Evolutionary conservation across 2,888 invertebrate genomes (phyloP).

Genomic region (Polydrusus pterygomalis): DNA sequence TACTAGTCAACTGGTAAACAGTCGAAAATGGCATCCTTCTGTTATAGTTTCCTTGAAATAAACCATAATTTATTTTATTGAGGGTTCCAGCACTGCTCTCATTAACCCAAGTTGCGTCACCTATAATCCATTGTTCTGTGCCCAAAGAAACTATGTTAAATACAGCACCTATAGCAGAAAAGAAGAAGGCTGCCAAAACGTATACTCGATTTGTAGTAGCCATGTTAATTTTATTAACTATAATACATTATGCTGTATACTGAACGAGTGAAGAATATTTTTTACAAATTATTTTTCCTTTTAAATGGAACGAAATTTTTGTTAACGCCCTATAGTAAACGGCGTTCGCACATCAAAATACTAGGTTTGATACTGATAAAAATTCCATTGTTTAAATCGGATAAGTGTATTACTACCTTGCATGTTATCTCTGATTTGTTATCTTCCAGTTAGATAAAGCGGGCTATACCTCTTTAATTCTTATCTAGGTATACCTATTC

Average conservation of each 20-base stretch:
- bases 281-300: neutral
- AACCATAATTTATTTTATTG: slow-evolving; percentile 63
- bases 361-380: neutral
- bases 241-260: neutral
- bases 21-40: slow-evolving; percentile 56
- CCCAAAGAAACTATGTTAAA: slow-evolving; percentile 65
- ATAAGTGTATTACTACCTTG: neutral
- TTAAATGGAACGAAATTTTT: neutral
- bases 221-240: slow-evolving; percentile 56
- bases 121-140: slow-evolving; percentile 66
- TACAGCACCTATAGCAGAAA: slow-evolving; percentile 65
- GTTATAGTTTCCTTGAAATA: slow-evolving; percentile 65
- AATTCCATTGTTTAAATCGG: slow-evolving; percentile 2
- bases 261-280: neutral
- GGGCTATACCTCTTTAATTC: neutral
- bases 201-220: slow-evolving; percentile 64
- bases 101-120: slow-evolving; percentile 13
- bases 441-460: slow-evolving; percentile 5
- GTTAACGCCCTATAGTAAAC: neutral
- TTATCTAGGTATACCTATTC: neutral
- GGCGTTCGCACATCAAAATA: neutral
- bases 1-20: slow-evolving; percentile 66
- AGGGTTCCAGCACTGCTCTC: neutral
- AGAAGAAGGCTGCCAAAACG: slow-evolving; percentile 64
- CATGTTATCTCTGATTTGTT: slow-evolving; percentile 13